phyloP scores from a whole-genome alignment of 1,140 invertebrate genomes.

The Zaprionus kolodkinae region DNA sequence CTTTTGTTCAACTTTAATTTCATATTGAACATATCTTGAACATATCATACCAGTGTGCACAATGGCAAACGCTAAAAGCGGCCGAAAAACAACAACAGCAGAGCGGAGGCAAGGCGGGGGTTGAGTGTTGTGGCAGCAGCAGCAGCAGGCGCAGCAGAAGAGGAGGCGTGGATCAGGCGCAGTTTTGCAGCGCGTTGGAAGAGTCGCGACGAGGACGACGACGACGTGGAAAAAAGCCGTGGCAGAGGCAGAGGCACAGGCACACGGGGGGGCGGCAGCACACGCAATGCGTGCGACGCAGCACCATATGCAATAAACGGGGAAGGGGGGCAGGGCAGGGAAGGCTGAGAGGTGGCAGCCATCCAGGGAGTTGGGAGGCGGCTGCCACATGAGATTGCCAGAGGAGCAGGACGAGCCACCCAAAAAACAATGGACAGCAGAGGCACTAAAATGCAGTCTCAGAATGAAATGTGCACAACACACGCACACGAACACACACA shows the following conservation, averaged over 20 bases:
- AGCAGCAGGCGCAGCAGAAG: slow-evolving; percentile 19
- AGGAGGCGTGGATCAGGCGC: slow-evolving; percentile 14
- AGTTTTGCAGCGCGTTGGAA: slow-evolving; percentile 36
- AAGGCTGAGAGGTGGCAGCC: not conserved
- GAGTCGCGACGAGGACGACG: slow-evolving; percentile 49
- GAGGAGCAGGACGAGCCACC: slow-evolving; percentile 6
- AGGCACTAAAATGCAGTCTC: slow-evolving; percentile 68
- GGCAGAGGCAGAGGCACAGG: slow-evolving; percentile 22
- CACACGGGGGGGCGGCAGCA: not conserved
- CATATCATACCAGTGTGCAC: slow-evolving; percentile 61
- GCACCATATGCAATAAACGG: slow-evolving; percentile 49
- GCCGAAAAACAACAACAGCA: slow-evolving; percentile 60
- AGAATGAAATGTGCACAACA: slow-evolving; percentile 51
- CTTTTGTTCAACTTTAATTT: not conserved
- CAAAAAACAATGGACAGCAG: slow-evolving; percentile 54
- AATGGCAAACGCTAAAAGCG: slow-evolving; percentile 57
- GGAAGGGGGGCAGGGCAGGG: slow-evolving; percentile 7
- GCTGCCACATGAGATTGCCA: no score
- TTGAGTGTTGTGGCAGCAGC: slow-evolving; percentile 16
- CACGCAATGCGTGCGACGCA: not conserved
- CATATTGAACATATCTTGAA: not conserved
- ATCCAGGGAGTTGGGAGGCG: slow-evolving; percentile 16
- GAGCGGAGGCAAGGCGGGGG: slow-evolving; percentile 14
- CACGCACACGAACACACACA: slow-evolving; percentile 9
- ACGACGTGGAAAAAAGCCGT: slow-evolving; percentile 50